phyloP scores from a whole-genome alignment of 2,797 vertebrate species.

The Diglossa cyanea region DNA sequence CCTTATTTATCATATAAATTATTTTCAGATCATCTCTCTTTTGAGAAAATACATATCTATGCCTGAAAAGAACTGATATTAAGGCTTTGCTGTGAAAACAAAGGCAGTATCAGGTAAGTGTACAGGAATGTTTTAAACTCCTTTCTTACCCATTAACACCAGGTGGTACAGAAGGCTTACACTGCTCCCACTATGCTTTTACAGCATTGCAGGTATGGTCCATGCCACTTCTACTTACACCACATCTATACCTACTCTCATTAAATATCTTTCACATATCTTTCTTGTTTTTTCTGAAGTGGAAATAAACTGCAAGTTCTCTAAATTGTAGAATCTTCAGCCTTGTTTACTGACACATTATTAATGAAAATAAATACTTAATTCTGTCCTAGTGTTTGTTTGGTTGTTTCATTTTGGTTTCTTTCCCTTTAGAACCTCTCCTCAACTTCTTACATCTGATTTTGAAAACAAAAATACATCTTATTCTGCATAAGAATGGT shows the following conservation, averaged over 20 bases:
- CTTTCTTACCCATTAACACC: neutral
- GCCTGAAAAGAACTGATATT: neutral
- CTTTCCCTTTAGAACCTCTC: neutral
- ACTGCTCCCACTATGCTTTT: neutral
- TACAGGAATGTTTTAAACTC: neutral
- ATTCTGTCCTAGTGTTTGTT: neutral
- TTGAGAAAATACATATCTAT: neutral
- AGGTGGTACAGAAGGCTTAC: neutral
- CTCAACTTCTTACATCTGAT: neutral
- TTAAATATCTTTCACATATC: neutral
- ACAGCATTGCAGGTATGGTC: neutral
- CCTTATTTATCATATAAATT: neutral
- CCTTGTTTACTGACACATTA: neutral
- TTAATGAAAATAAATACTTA: neutral
- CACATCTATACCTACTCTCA: neutral
- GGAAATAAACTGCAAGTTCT: neutral
- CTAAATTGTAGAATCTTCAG: constrained; percentile 4
- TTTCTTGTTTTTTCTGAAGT: neutral
- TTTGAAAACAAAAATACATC: neutral
- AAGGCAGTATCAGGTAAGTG: neutral
- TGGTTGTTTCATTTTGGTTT: neutral
- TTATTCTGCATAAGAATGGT: neutral
- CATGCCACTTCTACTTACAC: neutral
- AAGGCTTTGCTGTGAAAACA: constrained; percentile 12
- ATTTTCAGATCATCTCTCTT: neutral